Base-by-base conservation (phyloP, 1,140 invertebrate species). In the Nautilus pompilius region DNA sequence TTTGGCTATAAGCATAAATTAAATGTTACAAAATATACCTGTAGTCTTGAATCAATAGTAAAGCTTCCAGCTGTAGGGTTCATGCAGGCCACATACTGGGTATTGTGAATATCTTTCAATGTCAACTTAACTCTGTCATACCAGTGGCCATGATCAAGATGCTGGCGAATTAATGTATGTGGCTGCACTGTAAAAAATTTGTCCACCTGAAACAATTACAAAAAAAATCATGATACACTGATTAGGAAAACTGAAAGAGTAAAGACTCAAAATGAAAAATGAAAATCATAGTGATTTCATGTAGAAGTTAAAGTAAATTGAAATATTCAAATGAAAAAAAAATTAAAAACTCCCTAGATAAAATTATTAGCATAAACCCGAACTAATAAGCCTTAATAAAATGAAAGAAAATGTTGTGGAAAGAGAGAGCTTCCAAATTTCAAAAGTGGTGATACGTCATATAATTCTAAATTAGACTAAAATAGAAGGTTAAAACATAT, bases 21-120 rank as follows among this genome's bases (percentile, higher is more conserved):
- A n/a, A n/a, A n/a, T n/a, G n/a, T n/a, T n/a, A n/a, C n/a, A n/a
- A n/a, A n/a, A n/a, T n/a, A 68, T 66, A 82, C 82, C 79, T 96
- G 93, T 4, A 98, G 85, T 66, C 95, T 87, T 0, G 94, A 92
- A 85, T 97, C 96, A 61, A 98, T 95, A 0, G 94, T 96, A 76
- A 98, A 98, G 73, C 92, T 96, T 33, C 95, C 95, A 58, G 95
- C 93, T 0, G 95, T 97, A 0, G 95, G 96, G 83, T 98, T 98
- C 95, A 98, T 98, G 77, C 93, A 96, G 29, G 93, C 91, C 0
- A 98, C 90, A 77, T 98, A 98, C 79, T 98, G 95, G 61, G 93
- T 96, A 77, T 97, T 97, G 74, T 96, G 93, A 63, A 98, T 96
- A 59, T 98, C 95, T 83, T 98, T 98, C 0, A 96, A 80, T 0